A percentile compares a stretch with the other conserved stretches of the same genome.
These are phyloP conservation scores for Latrodectus hesperus DNA, from an alignment of 2,888 invertebrate species.

Conservation along the genomic window DNA sequence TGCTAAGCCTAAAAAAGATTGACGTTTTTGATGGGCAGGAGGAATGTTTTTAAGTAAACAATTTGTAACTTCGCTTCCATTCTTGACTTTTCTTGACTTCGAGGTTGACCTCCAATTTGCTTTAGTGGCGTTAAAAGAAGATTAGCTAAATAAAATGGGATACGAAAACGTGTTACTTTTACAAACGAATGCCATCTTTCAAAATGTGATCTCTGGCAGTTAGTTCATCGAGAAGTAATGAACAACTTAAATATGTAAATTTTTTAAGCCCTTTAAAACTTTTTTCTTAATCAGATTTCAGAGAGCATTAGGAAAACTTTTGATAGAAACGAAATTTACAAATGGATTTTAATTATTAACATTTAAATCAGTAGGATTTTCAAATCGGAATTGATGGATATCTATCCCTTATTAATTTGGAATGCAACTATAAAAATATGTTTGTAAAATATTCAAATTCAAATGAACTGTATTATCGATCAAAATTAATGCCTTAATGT, in stretches of 20 bases:
- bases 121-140: background rate
- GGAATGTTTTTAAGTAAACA: slow-evolving; percentile 33
- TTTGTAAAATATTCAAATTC: no score
- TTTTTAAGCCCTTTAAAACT: no score
- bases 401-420: no score
- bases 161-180: background rate
- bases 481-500: no score
- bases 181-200: background rate
- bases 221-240: background rate
- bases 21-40: slow-evolving; percentile 33
- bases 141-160: background rate
- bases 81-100: slow-evolving; percentile 1
- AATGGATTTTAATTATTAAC: no score
- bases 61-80: slow-evolving; percentile 15
- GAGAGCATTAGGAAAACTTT: no score
- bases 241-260: background rate
- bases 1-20: slow-evolving; percentile 16
- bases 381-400: no score
- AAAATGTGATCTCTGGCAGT: background rate
- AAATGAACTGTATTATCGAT: no score
- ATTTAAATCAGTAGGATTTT: no score
- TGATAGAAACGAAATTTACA: no score
- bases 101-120: slow-evolving; percentile 7
- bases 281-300: no score
- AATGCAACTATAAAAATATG: no score